Evolutionary conservation across 2,113 vertebrate genomes (phyloP).

Genomic region (Hippocampus zosterae): DNA sequence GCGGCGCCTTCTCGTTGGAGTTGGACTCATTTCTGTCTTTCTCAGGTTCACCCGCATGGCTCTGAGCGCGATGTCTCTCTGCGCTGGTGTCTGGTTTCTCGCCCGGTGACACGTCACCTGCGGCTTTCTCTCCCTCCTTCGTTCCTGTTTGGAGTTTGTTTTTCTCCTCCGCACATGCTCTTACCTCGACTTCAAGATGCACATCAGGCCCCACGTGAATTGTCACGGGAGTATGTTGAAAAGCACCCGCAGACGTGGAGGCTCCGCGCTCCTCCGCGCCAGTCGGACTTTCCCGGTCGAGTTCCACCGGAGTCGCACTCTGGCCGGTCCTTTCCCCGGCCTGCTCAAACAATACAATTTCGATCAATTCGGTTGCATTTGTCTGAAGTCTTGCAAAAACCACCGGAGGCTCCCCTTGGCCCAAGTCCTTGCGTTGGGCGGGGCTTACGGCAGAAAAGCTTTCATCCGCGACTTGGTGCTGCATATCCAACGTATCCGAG

Average conservation of each 20-base stretch:
- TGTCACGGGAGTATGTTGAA: background rate
- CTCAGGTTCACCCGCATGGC: background rate
- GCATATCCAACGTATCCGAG: background rate
- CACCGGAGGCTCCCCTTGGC: background rate
- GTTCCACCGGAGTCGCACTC: background rate
- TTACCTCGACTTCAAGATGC: background rate
- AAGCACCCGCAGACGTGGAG: no score
- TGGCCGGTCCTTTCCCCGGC: background rate
- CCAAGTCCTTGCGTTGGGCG: background rate
- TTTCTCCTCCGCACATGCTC: background rate
- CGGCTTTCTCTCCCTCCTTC: background rate
- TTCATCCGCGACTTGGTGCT: background rate
- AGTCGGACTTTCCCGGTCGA: background rate
- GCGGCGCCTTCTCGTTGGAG: background rate
- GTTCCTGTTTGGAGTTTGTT: background rate
- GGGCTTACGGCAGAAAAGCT: no score
- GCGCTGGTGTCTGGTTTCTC: background rate
- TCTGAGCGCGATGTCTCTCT: no score
- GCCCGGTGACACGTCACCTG: background rate
- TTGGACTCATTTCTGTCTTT: background rate
- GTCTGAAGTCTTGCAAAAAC: background rate
- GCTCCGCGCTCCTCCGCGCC: no score
- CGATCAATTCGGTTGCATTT: background rate
- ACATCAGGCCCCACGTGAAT: conserved; percentile 2
- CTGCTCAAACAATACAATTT: background rate